phyloP scores from a whole-genome alignment of 2,113 vertebrate genomes.

The Chunga burmeisteri region DNA sequence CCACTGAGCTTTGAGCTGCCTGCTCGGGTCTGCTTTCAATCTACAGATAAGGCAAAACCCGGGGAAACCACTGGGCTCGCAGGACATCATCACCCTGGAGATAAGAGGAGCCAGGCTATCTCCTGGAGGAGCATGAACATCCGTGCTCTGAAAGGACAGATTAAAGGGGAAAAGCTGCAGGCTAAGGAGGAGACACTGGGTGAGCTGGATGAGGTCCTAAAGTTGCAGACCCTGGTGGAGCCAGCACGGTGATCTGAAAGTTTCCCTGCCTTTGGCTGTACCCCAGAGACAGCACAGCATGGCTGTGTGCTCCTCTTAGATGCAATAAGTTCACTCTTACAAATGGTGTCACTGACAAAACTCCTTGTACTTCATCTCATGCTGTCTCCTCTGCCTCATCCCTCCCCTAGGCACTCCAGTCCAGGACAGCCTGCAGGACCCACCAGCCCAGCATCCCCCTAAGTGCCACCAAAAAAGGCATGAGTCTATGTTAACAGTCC shows the following conservation, averaged over 20 bases:
- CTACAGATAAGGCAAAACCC: not conserved
- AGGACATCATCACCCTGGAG: not conserved
- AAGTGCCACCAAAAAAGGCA: not conserved
- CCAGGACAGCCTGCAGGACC: not conserved
- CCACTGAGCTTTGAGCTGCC: fast-evolving
- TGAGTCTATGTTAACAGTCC: not conserved
- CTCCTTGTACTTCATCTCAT: not conserved
- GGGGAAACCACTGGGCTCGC: not conserved
- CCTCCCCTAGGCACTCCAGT: fast-evolving
- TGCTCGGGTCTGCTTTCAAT: not conserved
- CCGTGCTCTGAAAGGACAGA: not conserved
- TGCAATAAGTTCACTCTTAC: fast-evolving
- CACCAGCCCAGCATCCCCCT: not conserved
- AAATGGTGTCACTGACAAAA: not conserved
- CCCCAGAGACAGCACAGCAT: fast-evolving
- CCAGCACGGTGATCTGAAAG: not conserved
- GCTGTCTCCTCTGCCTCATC: not conserved
- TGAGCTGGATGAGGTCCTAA: not conserved
- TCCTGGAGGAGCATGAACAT: not conserved
- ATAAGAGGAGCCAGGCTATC: not conserved
- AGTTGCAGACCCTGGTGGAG: not conserved
- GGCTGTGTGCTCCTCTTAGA: not conserved
- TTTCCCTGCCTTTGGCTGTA: not conserved
- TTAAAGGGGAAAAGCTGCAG: not conserved
- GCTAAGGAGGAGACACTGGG: not conserved